Conservation (phyloP, 2,113 vertebrate genomes). For the Geococcyx californianus region DNA sequence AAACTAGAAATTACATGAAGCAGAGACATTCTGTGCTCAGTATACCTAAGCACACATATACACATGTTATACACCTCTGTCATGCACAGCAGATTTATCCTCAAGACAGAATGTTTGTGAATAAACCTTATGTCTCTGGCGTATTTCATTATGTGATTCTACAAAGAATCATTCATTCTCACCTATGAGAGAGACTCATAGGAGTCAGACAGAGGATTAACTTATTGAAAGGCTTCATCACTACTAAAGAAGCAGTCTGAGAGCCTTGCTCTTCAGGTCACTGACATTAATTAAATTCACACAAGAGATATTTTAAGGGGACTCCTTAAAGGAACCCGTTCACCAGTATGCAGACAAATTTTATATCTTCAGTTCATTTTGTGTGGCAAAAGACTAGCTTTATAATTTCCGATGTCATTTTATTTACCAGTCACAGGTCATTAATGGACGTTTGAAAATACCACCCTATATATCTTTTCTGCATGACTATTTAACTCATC, state of each 20-base stretch:
- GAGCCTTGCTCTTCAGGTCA: neutral
- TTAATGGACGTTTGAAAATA: neutral
- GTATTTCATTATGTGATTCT: neutral
- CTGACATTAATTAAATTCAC: neutral
- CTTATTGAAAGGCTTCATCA: neutral
- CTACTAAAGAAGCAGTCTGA: neutral
- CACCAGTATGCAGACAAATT: neutral
- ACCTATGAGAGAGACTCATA: neutral
- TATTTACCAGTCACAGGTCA: neutral
- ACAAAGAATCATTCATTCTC: neutral
- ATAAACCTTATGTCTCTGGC: neutral
- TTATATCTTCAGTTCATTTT: neutral
- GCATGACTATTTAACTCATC: fast-evolving
- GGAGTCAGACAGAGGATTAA: neutral
- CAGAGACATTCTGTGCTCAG: neutral
- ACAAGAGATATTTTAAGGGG: neutral
- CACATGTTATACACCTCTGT: neutral
- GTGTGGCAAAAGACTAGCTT: neutral
- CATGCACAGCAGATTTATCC: neutral
- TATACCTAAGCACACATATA: neutral
- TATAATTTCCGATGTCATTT: neutral
- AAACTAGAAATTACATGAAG: neutral
- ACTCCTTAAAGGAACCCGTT: neutral
- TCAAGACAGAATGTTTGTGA: neutral
- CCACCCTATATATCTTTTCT: neutral